Percentiles rank a stretch among this genome's conserved stretches.
These are phyloP conservation scores for Zosterops japonicus DNA, from an alignment of 2,113 vertebrate genomes.

Conservation along the genomic window DNA sequence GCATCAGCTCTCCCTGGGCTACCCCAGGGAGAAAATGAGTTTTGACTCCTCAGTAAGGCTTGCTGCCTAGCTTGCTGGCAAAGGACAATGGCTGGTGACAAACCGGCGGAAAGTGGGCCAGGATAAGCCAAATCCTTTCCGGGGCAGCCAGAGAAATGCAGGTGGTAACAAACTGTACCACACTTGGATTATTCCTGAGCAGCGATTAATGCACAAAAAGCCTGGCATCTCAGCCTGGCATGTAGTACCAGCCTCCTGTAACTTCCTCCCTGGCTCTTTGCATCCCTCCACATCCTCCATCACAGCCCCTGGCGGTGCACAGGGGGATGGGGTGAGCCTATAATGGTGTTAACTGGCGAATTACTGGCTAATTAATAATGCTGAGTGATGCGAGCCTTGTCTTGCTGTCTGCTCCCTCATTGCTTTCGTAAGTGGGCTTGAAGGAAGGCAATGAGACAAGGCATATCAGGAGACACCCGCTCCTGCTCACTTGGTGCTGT, in stretches of 20 bases:
- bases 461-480: neutral
- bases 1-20: neutral
- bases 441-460: slow-evolving; percentile 61
- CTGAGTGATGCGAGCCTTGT: slow-evolving; percentile 30
- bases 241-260: neutral
- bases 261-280: neutral
- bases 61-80: neutral
- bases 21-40: neutral
- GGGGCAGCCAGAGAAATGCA: neutral
- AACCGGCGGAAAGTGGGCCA: neutral
- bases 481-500: neutral
- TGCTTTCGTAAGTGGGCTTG: slow-evolving; percentile 69
- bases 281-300: neutral
- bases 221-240: neutral
- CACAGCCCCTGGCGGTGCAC: neutral
- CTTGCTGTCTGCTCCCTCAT: slow-evolving; percentile 65
- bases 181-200: neutral
- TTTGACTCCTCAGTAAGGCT: neutral
- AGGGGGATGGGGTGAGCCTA: neutral
- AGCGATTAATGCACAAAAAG: neutral
- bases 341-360: slow-evolving; percentile 9
- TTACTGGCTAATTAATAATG: slow-evolving; percentile 62
- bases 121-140: neutral
- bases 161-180: neutral
- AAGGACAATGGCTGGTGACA: neutral